Evolutionary conservation across 2,113 vertebrate genomes (phyloP).

Genomic region (Erythrolamprus reginae): DNA sequence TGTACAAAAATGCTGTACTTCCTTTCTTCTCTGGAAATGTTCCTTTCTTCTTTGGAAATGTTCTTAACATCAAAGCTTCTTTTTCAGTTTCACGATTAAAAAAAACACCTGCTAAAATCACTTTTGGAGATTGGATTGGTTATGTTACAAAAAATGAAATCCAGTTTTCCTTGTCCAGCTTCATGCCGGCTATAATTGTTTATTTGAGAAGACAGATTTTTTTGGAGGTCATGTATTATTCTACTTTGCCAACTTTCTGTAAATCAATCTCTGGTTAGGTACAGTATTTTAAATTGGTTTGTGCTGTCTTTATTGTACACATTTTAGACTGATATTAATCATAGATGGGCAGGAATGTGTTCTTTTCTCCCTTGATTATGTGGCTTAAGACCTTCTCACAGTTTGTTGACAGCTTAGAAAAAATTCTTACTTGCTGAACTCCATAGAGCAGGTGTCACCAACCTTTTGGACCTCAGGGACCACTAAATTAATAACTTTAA

Average conservation of each 20-base stretch:
- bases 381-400: conserved; percentile 22
- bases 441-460: not conserved
- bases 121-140: conserved; percentile 35
- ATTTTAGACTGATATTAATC: conserved; percentile 24
- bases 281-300: conserved; percentile 47
- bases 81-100: conserved; percentile 2
- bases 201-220: conserved; percentile 48
- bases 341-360: conserved; percentile 25
- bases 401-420: conserved; percentile 16
- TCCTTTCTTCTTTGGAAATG: not conserved
- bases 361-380: not conserved
- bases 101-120: not conserved
- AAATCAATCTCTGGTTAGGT: conserved; percentile 24
- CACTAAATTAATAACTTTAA: too few relatives aligned
- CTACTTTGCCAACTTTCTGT: conserved; percentile 10
- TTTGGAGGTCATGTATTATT: conserved; percentile 40
- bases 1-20: conserved; percentile 25
- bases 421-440: conserved; percentile 3
- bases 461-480: too few relatives aligned
- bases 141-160: conserved; percentile 40
- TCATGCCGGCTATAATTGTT: conserved; percentile 50
- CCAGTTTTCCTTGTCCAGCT: conserved; percentile 41
- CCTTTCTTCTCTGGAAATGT: conserved; percentile 2
- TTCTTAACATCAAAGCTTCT: conserved; percentile 11
- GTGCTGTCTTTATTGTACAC: conserved; percentile 20